Percentiles rank a stretch among this genome's conserved stretches.
Evolutionary conservation across 2,888 invertebrate species (phyloP).

Genomic region (Amphimallon solstitiale): DNA sequence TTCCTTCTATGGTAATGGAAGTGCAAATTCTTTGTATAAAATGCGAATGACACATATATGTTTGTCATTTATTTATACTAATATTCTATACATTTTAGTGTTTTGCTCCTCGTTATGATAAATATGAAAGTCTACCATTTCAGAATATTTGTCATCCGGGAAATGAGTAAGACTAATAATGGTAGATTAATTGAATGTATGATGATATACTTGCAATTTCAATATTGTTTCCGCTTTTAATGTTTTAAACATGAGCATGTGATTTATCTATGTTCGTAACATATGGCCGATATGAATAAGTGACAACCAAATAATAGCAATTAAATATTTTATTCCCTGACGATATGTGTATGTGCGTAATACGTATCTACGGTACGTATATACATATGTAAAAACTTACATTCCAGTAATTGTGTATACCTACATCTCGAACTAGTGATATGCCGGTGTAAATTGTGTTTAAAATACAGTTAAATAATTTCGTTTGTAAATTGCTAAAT

Average conservation of each 20-base stretch:
- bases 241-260: background rate
- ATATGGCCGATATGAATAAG: conserved; percentile 17
- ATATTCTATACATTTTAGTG: too few relatives aligned
- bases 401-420: conserved; percentile 2
- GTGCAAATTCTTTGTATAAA: too few relatives aligned
- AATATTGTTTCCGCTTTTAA: conserved; percentile 10
- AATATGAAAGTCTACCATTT: too few relatives aligned
- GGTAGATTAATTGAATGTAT: too few relatives aligned
- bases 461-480: conserved; percentile 35
- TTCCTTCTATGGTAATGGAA: too few relatives aligned
- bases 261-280: conserved; percentile 7
- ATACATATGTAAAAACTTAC: too few relatives aligned
- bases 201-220: background rate
- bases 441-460: conserved; percentile 19
- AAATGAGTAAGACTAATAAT: too few relatives aligned
- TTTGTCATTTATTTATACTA: too few relatives aligned
- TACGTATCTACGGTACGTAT: background rate
- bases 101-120: too few relatives aligned
- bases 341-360: too few relatives aligned
- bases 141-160: too few relatives aligned
- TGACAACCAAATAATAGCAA: conserved; percentile 21
- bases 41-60: too few relatives aligned
- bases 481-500: conserved; percentile 35
- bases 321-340: conserved; percentile 26
- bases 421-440: conserved; percentile 4